A percentile compares a stretch with the other conserved stretches of the same genome.
These are phyloP conservation scores for Oxyscelio sp. DNA, from an alignment of 2,888 invertebrate genomes.

Conservation along the genomic window DNA sequence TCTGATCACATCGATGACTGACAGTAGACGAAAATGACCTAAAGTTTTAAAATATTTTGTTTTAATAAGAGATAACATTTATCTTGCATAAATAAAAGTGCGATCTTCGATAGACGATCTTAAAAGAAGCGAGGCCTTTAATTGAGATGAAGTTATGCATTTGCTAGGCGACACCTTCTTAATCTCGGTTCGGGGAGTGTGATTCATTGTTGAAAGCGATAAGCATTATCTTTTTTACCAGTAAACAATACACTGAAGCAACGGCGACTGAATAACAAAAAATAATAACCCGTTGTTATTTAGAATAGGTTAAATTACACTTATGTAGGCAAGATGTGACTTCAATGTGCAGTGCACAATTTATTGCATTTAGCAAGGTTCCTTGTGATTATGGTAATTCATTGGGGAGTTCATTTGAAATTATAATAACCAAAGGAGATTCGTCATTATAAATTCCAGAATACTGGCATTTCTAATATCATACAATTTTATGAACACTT, in stretches of 20 bases:
- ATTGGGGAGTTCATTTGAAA: slow-evolving; percentile 47
- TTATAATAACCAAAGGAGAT: slow-evolving; percentile 39
- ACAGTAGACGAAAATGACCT: no score
- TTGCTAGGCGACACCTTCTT: slow-evolving; percentile 85
- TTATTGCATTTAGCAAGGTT: slow-evolving; percentile 47
- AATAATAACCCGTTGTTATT: slow-evolving; percentile 67
- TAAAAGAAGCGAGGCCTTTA: slow-evolving; percentile 41
- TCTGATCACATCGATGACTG: no score
- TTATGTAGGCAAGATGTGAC: slow-evolving; percentile 60
- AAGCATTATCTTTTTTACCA: slow-evolving; percentile 77
- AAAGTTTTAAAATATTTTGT: no score
- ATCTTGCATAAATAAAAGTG: no score
- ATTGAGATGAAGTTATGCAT: slow-evolving; percentile 76
- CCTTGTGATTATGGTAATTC: slow-evolving; percentile 48
- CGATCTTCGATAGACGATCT: background rate
- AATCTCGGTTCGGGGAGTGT: slow-evolving; percentile 78
- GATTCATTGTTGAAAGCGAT: slow-evolving; percentile 83
- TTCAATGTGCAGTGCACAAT: slow-evolving; percentile 48
- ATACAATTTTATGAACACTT: background rate
- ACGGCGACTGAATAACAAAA: slow-evolving; percentile 52
- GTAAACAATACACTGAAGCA: slow-evolving; percentile 73
- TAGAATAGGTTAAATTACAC: slow-evolving; percentile 61
- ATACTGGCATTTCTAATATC: slow-evolving; percentile 6
- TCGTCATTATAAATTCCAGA: slow-evolving; percentile 30
- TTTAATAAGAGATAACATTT: no score